Conservation (phyloP, 1,140 invertebrate genomes). For the Phortica variegata region DNA sequence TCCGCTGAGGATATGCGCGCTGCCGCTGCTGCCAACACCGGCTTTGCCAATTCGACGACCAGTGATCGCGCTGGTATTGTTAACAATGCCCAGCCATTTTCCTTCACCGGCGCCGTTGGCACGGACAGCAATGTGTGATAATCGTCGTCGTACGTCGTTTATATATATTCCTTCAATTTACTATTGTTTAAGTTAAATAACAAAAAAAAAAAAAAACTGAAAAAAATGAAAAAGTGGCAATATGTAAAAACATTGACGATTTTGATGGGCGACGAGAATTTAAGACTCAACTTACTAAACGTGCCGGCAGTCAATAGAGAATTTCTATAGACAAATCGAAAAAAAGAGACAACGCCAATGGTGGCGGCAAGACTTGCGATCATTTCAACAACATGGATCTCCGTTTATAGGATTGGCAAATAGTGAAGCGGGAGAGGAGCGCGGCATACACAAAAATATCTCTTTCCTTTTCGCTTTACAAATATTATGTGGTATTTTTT, state of each 20-base stretch:
- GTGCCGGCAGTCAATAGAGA: too few relatives aligned
- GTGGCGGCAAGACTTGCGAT: too few relatives aligned
- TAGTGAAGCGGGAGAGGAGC: too few relatives aligned
- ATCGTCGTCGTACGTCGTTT: conserved; percentile 3
- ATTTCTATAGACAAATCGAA: too few relatives aligned
- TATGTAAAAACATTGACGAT: conserved; percentile 32
- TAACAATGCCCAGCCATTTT: conserved; percentile 74
- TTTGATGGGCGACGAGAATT: conserved; percentile 21
- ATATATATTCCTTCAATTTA: conserved; percentile 33
- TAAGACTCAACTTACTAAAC: too few relatives aligned
- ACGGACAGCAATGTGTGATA: conserved; percentile 66
- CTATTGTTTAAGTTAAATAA: conserved; percentile 35
- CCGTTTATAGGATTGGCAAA: too few relatives aligned
- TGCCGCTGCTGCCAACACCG: conserved; percentile 59
- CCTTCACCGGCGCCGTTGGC: conserved; percentile 67
- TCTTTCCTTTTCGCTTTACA: too few relatives aligned
- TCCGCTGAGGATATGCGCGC: conserved; percentile 74
- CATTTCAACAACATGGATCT: too few relatives aligned
- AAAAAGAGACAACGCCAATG: too few relatives aligned
- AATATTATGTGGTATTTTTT: too few relatives aligned
- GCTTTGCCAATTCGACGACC: conserved; percentile 34
- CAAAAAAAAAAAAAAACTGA: conserved; percentile 18
- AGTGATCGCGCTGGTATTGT: conserved; percentile 69
- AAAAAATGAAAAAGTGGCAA: conserved; percentile 12
- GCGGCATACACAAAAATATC: too few relatives aligned